These are phyloP conservation scores for Adoxophyes honmai DNA, from an alignment of 1,140 invertebrate genomes.

Conservation along the genomic window DNA sequence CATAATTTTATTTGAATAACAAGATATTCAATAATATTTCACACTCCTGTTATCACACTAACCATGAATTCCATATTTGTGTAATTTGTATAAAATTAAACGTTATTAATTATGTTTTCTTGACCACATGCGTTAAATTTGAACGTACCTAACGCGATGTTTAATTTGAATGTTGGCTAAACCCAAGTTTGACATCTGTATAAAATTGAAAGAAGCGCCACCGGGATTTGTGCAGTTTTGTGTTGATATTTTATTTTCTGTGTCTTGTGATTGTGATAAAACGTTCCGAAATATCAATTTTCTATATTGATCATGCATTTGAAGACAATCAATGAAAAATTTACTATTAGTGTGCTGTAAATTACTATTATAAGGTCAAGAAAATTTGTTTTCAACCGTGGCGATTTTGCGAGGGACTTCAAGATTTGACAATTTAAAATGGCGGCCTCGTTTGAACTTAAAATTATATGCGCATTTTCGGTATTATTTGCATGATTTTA, in stretches of 20 bases:
- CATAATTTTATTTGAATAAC: too few species aligned
- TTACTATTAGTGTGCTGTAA: not conserved
- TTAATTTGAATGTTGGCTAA: constrained; percentile 33
- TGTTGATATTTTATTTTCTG: constrained; percentile 17
- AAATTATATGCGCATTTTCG: constrained; percentile 33
- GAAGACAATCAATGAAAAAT: not conserved
- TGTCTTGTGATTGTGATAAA: not conserved
- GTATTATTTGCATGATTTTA: constrained; percentile 16
- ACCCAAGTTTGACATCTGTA: constrained; percentile 39
- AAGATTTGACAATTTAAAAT: constrained; percentile 69
- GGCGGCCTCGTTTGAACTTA: constrained; percentile 71
- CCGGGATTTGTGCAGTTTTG: constrained; percentile 34
- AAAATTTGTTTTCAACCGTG: constrained; percentile 73
- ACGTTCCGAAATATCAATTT: not conserved
- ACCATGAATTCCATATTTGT: too few species aligned
- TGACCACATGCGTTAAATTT: too few species aligned
- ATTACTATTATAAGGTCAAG: constrained; percentile 17
- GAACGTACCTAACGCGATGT: constrained; percentile 15
- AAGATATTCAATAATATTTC: too few species aligned
- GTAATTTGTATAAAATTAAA: too few species aligned
- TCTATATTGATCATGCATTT: not conserved
- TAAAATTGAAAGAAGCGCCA: constrained; percentile 70
- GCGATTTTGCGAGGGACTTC: constrained; percentile 43
- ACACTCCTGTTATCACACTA: too few species aligned
- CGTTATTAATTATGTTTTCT: too few species aligned